Conservation (phyloP, 2,113 vertebrate genomes). For the Heterochromis multidens region DNA sequence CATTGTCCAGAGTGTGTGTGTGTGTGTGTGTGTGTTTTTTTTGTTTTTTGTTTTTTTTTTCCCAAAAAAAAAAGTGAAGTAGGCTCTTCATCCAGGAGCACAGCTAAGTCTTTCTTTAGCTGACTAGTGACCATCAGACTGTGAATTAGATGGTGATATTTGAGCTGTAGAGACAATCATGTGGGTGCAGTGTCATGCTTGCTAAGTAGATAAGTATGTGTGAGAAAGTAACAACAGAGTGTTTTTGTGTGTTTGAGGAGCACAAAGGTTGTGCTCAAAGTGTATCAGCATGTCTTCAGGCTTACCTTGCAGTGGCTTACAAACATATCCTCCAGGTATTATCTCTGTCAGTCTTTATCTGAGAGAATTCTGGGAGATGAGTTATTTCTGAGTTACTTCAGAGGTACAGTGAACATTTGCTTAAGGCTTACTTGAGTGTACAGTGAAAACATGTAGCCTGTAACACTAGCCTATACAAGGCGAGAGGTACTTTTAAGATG, state of each 20-base stretch:
- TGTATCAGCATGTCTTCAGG: background rate
- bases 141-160: conserved; percentile 32
- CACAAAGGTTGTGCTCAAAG: conserved; percentile 29
- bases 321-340: background rate
- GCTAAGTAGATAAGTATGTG: conserved; percentile 3
- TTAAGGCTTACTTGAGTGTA: background rate
- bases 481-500: background rate
- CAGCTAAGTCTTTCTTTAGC: background rate
- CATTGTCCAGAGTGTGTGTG: no score
- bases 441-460: background rate
- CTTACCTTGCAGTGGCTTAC: background rate
- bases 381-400: background rate
- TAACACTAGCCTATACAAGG: background rate
- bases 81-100: background rate
- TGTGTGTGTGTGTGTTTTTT: no score
- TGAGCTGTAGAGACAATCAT: conserved; percentile 20
- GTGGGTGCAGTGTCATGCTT: background rate
- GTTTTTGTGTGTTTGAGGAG: background rate
- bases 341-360: background rate
- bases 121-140: background rate
- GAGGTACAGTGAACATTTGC: background rate
- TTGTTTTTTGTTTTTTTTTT: no score
- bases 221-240: conserved; percentile 1
- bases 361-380: background rate
- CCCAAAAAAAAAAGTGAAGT: background rate